Conservation (phyloP, 1,140 invertebrate species). For the Drosophila bifasciata region DNA sequence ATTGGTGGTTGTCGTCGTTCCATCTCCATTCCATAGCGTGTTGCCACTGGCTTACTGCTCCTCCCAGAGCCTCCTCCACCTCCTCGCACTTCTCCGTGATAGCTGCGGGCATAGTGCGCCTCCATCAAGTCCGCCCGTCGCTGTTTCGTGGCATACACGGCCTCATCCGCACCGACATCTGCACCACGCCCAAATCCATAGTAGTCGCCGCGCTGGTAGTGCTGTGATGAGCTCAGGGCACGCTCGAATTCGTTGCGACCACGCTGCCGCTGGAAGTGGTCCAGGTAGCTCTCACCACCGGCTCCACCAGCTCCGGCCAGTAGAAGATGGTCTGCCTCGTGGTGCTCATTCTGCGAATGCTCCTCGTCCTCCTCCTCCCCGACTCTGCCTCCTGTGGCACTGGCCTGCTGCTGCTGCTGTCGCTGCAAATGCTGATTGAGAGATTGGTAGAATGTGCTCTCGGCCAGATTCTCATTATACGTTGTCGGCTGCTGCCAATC, state of each 20-base stretch:
- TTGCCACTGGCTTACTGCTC: too few species aligned
- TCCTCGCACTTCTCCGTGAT: constrained; percentile 21
- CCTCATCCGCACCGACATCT: constrained; percentile 25
- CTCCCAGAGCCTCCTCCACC: constrained; percentile 5
- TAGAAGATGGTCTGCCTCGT: constrained; percentile 13
- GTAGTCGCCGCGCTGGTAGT: constrained; percentile 41
- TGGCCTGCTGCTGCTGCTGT: constrained; percentile 46
- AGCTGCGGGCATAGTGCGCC: constrained; percentile 63
- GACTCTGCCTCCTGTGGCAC: neutral
- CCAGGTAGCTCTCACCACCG: constrained; percentile 74
- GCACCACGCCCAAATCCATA: constrained; percentile 57
- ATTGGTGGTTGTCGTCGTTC: constrained; percentile 22
- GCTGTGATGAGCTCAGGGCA: constrained; percentile 13
- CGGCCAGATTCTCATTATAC: constrained; percentile 81
- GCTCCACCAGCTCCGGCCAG: constrained; percentile 7
- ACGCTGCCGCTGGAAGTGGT: constrained; percentile 70
- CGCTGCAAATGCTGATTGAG: constrained; percentile 81
- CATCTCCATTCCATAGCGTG: constrained; percentile 13
- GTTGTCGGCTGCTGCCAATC: constrained; percentile 68
- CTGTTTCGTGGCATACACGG: constrained; percentile 45
- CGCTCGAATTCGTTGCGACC: constrained; percentile 53
- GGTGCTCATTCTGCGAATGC: too few species aligned
- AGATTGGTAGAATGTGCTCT: constrained; percentile 82
- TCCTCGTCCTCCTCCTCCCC: constrained; percentile 15
- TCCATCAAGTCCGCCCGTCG: constrained; percentile 64